A percentile compares a stretch with the other conserved stretches of the same genome.
phyloP scores from a whole-genome alignment of 2,113 vertebrate genomes.

The Galeopterus variegatus region DNA sequence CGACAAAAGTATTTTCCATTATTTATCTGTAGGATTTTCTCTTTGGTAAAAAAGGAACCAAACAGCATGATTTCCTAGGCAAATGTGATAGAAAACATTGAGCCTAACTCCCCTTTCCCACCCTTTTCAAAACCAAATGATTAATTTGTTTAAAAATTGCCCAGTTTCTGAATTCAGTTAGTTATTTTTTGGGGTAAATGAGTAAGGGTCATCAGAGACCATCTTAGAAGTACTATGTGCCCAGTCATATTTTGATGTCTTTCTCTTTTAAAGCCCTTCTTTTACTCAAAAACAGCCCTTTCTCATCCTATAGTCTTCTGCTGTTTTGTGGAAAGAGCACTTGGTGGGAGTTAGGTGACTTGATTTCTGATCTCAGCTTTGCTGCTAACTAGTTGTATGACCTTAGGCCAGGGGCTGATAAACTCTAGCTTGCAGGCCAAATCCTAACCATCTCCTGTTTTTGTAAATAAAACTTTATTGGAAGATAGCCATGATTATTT shows the following conservation, averaged over 20 bases:
- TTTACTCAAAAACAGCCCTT: not conserved
- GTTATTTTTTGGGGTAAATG: not conserved
- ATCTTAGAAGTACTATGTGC: not conserved
- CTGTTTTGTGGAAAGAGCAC: not conserved
- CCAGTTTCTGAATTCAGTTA: not conserved
- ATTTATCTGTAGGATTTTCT: not conserved
- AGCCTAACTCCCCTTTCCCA: not conserved
- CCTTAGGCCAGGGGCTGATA: not conserved
- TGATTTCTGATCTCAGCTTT: not conserved
- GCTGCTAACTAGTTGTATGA: not conserved
- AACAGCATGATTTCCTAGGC: not conserved
- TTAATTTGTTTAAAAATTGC: slow-evolving; percentile 21
- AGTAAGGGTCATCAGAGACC: not conserved
- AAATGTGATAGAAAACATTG: not conserved
- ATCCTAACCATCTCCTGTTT: not conserved
- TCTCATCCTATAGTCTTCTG: not conserved
- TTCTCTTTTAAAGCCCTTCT: not conserved
- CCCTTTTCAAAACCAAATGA: not conserved
- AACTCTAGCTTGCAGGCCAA: not conserved
- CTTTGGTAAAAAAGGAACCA: not conserved
- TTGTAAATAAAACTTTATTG: slow-evolving; percentile 3
- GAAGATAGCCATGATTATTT: not conserved
- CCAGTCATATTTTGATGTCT: not conserved
- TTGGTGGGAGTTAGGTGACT: not conserved
- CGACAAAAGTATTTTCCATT: slow-evolving; percentile 32